Evolutionary conservation across 2,797 vertebrate species (phyloP).

Genomic region (Pipistrellus kuhlii): DNA sequence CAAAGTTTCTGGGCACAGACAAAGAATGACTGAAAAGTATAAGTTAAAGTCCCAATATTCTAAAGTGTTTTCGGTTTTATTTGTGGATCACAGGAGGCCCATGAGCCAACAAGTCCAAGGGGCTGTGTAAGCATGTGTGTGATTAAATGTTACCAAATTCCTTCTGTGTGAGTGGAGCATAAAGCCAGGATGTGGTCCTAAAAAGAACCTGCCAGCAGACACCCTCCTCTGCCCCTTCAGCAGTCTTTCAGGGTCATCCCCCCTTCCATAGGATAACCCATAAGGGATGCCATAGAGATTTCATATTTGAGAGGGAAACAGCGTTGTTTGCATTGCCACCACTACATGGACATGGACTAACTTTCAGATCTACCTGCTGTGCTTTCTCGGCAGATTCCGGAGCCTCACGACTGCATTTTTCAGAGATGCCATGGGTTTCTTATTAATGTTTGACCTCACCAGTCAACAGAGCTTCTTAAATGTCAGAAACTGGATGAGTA

Average conservation of each 20-base stretch:
- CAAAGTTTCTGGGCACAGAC: conserved; percentile 29
- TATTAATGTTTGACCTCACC: conserved; percentile 98
- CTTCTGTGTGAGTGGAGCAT: accelerated
- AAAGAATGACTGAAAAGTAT: conserved; percentile 41
- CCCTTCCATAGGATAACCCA: background rate
- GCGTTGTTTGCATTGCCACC: background rate
- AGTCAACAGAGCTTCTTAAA: conserved; percentile 99
- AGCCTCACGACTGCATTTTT: conserved; percentile 98
- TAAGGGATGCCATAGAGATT: background rate
- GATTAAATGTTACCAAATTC: background rate
- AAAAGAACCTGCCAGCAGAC: background rate
- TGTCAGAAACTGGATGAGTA: conserved; percentile 99
- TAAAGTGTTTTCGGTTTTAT: background rate
- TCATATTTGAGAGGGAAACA: background rate
- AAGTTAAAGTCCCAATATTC: background rate
- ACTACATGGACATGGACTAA: background rate
- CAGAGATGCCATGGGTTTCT: conserved; percentile 97
- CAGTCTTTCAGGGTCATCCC: background rate
- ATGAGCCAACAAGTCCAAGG: background rate
- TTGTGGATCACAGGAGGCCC: background rate
- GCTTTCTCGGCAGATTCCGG: conserved; percentile 90
- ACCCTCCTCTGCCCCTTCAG: too few relatives aligned
- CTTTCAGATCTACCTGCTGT: conserved; percentile 1
- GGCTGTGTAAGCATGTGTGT: background rate
- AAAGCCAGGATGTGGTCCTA: background rate